phyloP scores from a whole-genome alignment of 2,113 vertebrate species.

The Micromys minutus region DNA sequence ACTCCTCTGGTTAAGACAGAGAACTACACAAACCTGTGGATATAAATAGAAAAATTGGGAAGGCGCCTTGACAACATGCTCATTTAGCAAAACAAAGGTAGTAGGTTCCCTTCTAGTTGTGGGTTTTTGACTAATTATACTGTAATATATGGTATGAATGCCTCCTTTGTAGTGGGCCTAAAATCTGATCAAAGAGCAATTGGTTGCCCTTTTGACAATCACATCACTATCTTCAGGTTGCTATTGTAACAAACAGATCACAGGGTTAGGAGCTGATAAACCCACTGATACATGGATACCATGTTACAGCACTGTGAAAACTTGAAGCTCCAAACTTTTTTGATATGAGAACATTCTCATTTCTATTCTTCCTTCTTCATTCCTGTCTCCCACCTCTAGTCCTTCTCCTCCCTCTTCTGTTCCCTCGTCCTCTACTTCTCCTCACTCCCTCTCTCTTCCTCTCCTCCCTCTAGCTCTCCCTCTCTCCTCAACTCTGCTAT shows the following conservation, averaged over 20 bases:
- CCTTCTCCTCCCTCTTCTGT: accelerated
- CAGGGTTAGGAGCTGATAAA: background rate
- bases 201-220: no score
- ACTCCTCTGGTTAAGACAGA: background rate
- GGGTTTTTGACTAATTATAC: background rate
- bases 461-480: no score
- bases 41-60: background rate
- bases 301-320: background rate
- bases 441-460: accelerated
- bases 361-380: background rate
- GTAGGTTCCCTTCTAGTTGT: background rate
- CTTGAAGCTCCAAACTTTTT: background rate
- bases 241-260: background rate
- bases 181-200: background rate
- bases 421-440: background rate
- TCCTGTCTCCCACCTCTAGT: background rate
- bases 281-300: no score
- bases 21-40: background rate
- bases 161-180: background rate
- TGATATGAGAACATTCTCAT: background rate
- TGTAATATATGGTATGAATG: background rate
- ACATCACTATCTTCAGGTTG: background rate
- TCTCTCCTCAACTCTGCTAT: background rate
- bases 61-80: background rate
- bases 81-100: background rate